Percentiles rank a stretch among this genome's conserved stretches.
These are phyloP conservation scores for Oxyura jamaicensis DNA, from an alignment of 2,113 vertebrate genomes.

Conservation along the genomic window DNA sequence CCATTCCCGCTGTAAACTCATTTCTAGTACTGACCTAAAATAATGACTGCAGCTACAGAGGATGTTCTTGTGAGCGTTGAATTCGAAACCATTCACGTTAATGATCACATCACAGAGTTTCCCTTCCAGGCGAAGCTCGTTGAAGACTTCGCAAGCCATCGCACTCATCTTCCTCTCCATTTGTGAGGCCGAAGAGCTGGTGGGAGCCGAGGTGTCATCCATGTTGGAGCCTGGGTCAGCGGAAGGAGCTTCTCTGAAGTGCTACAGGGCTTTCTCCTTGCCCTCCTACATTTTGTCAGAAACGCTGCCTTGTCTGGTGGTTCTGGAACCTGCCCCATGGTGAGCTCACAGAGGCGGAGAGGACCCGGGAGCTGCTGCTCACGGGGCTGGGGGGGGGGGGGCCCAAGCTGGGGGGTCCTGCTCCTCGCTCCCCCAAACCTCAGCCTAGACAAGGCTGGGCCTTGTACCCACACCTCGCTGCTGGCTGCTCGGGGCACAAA, in stretches of 20 bases:
- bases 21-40: conserved; percentile 76
- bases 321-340: conserved; percentile 56
- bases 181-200: conserved; percentile 29
- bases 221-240: conserved; percentile 31
- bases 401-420: not conserved
- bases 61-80: conserved; percentile 85
- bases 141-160: conserved; percentile 76
- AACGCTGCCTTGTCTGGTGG: not conserved
- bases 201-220: conserved; percentile 21
- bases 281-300: conserved; percentile 47
- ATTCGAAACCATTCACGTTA: conserved; percentile 77
- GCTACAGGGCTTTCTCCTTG: conserved; percentile 39
- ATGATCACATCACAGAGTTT: conserved; percentile 83
- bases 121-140: conserved; percentile 81
- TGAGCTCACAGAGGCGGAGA: conserved; percentile 64
- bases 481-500: not conserved
- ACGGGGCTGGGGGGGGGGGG: fast-evolving
- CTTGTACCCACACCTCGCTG: fast-evolving
- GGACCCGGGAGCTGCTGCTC: conserved; percentile 31
- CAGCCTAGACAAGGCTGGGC: fast-evolving
- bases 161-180: conserved; percentile 78
- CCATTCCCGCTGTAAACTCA: not conserved
- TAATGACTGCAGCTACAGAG: conserved; percentile 85
- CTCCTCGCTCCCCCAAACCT: not conserved
- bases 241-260: conserved; percentile 29